A percentile compares a stretch with the other conserved stretches of the same genome.
These are phyloP conservation scores for Gambusia affinis DNA, from an alignment of 2,113 vertebrate species.

Conservation along the genomic window DNA sequence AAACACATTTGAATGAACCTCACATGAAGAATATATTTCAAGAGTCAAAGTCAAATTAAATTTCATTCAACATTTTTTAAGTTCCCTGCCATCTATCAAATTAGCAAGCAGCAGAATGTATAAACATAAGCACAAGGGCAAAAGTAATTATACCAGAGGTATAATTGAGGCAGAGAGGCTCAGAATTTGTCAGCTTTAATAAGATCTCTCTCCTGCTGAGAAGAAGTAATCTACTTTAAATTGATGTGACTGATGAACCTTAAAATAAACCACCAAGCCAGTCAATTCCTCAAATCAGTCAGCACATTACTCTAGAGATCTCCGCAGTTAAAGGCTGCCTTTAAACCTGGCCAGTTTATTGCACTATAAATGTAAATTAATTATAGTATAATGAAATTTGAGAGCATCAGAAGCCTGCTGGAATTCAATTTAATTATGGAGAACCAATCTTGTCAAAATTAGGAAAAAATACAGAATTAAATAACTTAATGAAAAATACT, in stretches of 20 bases:
- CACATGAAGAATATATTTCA: not conserved
- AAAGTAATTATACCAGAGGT: constrained; percentile 53
- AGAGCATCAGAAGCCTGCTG: too few relatives aligned
- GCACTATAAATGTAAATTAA: too few relatives aligned
- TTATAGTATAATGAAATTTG: too few relatives aligned
- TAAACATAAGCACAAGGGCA: constrained; percentile 47
- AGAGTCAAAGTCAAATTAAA: not conserved
- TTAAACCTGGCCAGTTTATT: not conserved
- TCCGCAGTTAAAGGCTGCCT: constrained; percentile 26
- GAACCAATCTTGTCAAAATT: too few relatives aligned
- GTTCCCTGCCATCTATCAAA: constrained; percentile 15
- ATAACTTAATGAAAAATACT: too few relatives aligned
- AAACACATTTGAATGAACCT: too few relatives aligned
- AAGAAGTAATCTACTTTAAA: constrained; percentile 60
- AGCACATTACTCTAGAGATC: constrained; percentile 46
- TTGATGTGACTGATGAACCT: constrained; percentile 66
- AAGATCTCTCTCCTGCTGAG: constrained; percentile 48
- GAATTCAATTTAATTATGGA: too few relatives aligned
- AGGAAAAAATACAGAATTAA: too few relatives aligned
- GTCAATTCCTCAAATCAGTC: constrained; percentile 59
- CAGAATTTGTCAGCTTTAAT: constrained; percentile 61
- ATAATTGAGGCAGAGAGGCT: constrained; percentile 32
- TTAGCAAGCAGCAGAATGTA: constrained; percentile 18
- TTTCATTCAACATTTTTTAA: not conserved
- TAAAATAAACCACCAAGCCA: constrained; percentile 52